Base-by-base conservation (phyloP, 2,888 invertebrate species). In the Trachelus troglodyta region DNA sequence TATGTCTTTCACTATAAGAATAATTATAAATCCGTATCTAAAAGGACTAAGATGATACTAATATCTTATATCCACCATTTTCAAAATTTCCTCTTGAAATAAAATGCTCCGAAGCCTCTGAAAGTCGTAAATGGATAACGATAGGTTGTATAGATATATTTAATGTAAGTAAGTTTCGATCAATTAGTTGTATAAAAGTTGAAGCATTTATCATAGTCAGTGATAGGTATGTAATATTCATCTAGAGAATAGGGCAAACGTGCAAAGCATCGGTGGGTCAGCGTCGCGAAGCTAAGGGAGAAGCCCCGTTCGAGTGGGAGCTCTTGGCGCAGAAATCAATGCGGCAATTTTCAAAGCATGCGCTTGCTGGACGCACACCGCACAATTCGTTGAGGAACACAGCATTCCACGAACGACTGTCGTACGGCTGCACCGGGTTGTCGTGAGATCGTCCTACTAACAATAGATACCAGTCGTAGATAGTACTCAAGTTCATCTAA, bases 321-420 rank as follows among this genome's bases (percentile, higher is more conserved):
- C 2, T 85, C 87, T 89, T 89, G 88, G 88, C 91, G 91, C 91
- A 91, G 89, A 90, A 92, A 92, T 92, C 92, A 90, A 92, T 92
- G 91, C 85, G 82, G 80, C 81, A 86, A 87, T 84, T 87, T 87
- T 87, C 83, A 88, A 90, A 90, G 91, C 91, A 90, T 91, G 90
- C 91, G 90, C 89, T 80, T 69, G 74, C 74, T 73, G 76, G 76
- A 78, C 75, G 73, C 81, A 71, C 71, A 15, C 12, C 71, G 71
- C 33, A 71, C 34, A 71, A 31, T 34, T 71, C 31, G 33, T n/a
- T 31, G 9, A 71, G 71, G 33, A 71, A 31, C 71, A 71, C 71
- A 15, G 33, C 12, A 34, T 33, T 71, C 71, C 71, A 11, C 31
- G 31, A 23, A 56, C 23, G 56, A 56, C 56, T 23, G 71, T 71